Conservation (phyloP, 2,113 vertebrate genomes). For the Zosterops japonicus region DNA sequence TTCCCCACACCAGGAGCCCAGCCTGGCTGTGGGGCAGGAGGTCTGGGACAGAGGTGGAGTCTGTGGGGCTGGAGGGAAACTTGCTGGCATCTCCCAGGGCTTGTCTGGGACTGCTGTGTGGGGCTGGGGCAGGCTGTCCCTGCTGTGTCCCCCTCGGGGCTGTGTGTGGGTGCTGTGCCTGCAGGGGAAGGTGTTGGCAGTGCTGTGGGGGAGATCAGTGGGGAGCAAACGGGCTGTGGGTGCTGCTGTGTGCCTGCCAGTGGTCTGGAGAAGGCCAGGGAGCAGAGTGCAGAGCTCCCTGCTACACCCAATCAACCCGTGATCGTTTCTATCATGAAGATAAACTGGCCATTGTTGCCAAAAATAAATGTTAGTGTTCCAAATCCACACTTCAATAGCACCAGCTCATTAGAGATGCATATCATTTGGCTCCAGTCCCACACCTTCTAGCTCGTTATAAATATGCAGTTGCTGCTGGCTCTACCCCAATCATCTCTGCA, state of each 20-base stretch:
- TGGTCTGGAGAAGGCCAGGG: not conserved
- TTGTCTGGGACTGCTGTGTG: rapidly evolving
- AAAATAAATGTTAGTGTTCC: constrained; percentile 83
- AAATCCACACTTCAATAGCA: constrained; percentile 75
- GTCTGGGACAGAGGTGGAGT: not conserved
- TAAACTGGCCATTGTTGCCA: constrained; percentile 80
- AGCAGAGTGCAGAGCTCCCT: not conserved
- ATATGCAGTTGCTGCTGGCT: constrained; percentile 93
- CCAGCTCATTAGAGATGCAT: constrained; percentile 92
- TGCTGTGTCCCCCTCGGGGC: not conserved
- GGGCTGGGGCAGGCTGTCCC: rapidly evolving
- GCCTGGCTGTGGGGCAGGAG: not conserved
- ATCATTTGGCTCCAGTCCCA: constrained; percentile 93
- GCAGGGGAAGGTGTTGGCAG: rapidly evolving
- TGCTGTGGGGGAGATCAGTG: rapidly evolving
- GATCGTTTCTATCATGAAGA: constrained; percentile 60
- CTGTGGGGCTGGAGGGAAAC: not conserved
- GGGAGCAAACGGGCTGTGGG: not conserved
- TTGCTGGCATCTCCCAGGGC: not conserved
- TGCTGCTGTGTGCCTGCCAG: not conserved
- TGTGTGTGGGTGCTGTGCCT: not conserved
- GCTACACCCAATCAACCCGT: not conserved
- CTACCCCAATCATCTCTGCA: constrained; percentile 98
- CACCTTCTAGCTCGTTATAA: constrained; percentile 94
- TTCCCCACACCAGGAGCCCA: not conserved